A percentile compares a stretch with the other conserved stretches of the same genome.
These are phyloP conservation scores for Augiades crinisus DNA, from an alignment of 2,888 invertebrate species.

Conservation along the genomic window DNA sequence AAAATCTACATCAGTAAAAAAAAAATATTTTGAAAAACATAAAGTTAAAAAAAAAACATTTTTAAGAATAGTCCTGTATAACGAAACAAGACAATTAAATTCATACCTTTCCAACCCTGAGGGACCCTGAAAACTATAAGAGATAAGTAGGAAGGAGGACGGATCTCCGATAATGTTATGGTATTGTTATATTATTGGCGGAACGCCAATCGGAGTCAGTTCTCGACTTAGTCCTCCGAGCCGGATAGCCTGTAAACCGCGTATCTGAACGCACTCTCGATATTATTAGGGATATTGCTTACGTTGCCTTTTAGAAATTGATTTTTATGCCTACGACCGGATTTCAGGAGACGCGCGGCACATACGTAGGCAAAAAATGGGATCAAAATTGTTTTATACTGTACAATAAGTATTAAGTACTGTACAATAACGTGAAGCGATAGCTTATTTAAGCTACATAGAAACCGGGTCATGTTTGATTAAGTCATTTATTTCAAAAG, in stretches of 20 bases:
- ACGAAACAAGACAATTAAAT: neutral
- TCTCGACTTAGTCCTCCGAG: conserved; percentile 33
- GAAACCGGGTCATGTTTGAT: too few species aligned
- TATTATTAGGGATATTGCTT: conserved; percentile 39
- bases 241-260: conserved; percentile 44
- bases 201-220: conserved; percentile 39
- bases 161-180: conserved; percentile 43
- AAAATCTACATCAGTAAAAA: too few species aligned
- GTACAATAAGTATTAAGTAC: too few species aligned
- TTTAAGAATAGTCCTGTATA: too few species aligned
- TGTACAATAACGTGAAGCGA: too few species aligned
- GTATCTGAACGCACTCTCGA: conserved; percentile 40
- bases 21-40: too few species aligned
- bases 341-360: conserved; percentile 10
- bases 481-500: too few species aligned
- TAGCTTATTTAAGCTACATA: too few species aligned
- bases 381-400: conserved; percentile 1
- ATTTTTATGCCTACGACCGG: conserved; percentile 25
- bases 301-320: conserved; percentile 28
- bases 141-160: conserved; percentile 3
- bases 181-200: conserved; percentile 61
- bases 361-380: neutral
- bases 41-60: too few species aligned
- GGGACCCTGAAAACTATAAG: neutral
- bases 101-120: neutral